Evolutionary conservation across 2,797 vertebrate species (phyloP).

Genomic region (Gymnoscopelus microlampas): DNA sequence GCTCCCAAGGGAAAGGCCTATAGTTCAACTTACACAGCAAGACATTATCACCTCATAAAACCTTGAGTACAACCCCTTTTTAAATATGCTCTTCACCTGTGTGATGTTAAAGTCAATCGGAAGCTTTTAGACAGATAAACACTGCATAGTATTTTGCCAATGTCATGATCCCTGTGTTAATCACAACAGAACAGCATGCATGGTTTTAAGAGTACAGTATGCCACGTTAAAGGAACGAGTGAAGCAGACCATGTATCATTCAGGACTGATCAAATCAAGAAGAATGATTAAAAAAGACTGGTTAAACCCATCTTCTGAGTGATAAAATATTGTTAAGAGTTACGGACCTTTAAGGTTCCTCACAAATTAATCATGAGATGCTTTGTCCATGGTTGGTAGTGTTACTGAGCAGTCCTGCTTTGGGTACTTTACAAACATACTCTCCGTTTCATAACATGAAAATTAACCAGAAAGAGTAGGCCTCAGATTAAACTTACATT

Average conservation of each 20-base stretch:
- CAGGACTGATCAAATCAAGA: slow-evolving; percentile 18
- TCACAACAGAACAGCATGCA: slow-evolving; percentile 41
- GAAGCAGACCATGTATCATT: slow-evolving; percentile 44
- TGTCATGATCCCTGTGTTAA: slow-evolving; percentile 44
- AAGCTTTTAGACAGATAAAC: slow-evolving; percentile 32
- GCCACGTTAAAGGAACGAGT: slow-evolving; percentile 31
- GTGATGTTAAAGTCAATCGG: slow-evolving; percentile 27
- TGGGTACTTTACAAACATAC: neutral
- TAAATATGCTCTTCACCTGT: slow-evolving; percentile 55
- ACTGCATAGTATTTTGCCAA: slow-evolving; percentile 35
- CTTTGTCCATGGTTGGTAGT: neutral
- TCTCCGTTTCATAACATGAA: neutral
- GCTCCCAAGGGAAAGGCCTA: slow-evolving; percentile 22
- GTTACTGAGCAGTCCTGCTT: neutral
- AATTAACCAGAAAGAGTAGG: slow-evolving; percentile 18
- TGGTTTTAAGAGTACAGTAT: slow-evolving; percentile 17
- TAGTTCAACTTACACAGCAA: slow-evolving; percentile 24
- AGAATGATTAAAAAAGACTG: slow-evolving; percentile 34
- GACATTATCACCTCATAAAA: slow-evolving; percentile 7
- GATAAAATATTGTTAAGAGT: neutral
- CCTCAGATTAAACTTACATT: neutral
- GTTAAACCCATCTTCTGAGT: slow-evolving; percentile 2
- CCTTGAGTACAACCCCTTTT: slow-evolving; percentile 18
- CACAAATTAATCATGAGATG: neutral
- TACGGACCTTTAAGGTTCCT: neutral